phyloP scores from a whole-genome alignment of 2,888 invertebrate species.

The Rotaria socialis region DNA sequence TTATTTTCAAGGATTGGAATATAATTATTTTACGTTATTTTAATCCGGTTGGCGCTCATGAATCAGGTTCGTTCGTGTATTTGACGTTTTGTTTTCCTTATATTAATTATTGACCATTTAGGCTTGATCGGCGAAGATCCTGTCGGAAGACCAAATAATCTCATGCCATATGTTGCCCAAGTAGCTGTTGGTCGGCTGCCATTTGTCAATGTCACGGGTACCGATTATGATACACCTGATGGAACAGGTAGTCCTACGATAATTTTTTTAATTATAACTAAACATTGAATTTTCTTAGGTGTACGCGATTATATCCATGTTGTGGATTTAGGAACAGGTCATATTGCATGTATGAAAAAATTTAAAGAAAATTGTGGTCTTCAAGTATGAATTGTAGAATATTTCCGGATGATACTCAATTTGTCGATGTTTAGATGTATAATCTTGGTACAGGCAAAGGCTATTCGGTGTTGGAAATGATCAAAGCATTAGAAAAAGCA shows the following conservation, averaged over 20 bases:
- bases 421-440: slow-evolving; percentile 70
- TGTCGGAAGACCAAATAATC: slow-evolving; percentile 83
- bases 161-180: slow-evolving; percentile 91
- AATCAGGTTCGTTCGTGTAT: slow-evolving; percentile 66
- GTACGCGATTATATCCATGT: slow-evolving; percentile 89
- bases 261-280: not conserved
- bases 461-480: slow-evolving; percentile 79
- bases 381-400: slow-evolving; percentile 51
- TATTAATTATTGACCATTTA: not conserved
- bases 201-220: slow-evolving; percentile 78
- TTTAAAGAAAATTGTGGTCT: slow-evolving; percentile 61
- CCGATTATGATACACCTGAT: slow-evolving; percentile 83
- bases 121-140: slow-evolving; percentile 85
- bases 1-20: slow-evolving; percentile 75
- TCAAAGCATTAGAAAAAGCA: slow-evolving; percentile 80
- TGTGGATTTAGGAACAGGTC: slow-evolving; percentile 77
- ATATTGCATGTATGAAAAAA: slow-evolving; percentile 75
- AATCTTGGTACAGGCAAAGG: slow-evolving; percentile 89
- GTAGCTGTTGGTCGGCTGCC: slow-evolving; percentile 82
- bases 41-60: slow-evolving; percentile 91
- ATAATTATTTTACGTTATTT: slow-evolving; percentile 85
- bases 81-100: too few relatives aligned
- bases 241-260: slow-evolving; percentile 70
- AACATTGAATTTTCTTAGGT: slow-evolving; percentile 63
- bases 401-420: not conserved